Percentiles rank a stretch among this genome's conserved stretches.
These are phyloP conservation scores for Aplodontia rufa DNA, from an alignment of 2,113 vertebrate genomes.

Conservation along the genomic window DNA sequence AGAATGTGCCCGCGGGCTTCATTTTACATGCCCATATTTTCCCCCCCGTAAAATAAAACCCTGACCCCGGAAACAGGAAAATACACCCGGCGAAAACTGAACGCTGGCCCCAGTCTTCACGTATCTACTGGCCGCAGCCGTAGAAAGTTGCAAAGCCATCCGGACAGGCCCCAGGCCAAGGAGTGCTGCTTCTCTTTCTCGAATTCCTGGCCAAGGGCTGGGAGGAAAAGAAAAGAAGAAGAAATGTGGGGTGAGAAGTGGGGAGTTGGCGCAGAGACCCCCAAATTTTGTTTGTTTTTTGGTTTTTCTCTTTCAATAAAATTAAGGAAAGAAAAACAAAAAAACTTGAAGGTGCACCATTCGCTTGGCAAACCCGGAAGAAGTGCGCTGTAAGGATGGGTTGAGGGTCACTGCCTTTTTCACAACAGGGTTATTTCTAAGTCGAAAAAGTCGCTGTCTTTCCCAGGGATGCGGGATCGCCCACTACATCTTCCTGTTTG, in stretches of 20 bases:
- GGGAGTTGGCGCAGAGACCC: background rate
- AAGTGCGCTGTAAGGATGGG: background rate
- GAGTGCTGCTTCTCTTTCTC: background rate
- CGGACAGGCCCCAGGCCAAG: background rate
- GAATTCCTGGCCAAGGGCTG: background rate
- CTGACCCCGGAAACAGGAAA: background rate
- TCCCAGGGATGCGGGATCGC: background rate
- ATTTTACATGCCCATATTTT: background rate
- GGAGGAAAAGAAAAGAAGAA: background rate
- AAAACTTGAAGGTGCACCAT: background rate
- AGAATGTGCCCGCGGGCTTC: background rate
- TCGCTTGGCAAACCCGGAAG: background rate
- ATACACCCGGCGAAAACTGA: background rate
- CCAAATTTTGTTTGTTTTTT: background rate
- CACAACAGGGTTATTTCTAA: background rate
- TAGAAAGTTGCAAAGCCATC: background rate
- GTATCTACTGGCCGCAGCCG: background rate
- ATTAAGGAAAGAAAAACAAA: constrained; percentile 38
- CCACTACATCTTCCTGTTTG: background rate
- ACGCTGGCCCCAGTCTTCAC: background rate
- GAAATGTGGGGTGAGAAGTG: too few species aligned
- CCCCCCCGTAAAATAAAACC: background rate
- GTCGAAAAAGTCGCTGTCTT: background rate
- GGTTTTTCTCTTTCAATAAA: background rate
- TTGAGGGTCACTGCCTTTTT: too few species aligned